Evolutionary conservation across 2,888 invertebrate species (phyloP).

Genomic region (Dicyrtomina minuta): DNA sequence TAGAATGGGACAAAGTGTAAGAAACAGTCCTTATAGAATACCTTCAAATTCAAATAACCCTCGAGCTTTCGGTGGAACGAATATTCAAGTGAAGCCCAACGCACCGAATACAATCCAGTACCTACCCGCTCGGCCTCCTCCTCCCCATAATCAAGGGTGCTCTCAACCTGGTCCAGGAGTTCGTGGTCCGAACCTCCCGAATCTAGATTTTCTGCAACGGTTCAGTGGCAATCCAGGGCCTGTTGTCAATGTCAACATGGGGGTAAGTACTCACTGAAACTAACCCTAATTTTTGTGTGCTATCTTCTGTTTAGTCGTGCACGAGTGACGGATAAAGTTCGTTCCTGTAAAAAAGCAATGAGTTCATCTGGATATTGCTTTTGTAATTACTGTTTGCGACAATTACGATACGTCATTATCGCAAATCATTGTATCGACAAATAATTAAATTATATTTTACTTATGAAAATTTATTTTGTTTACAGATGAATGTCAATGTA

Average conservation of each 20-base stretch:
- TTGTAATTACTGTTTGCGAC: too few species aligned
- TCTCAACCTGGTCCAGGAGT: slow-evolving; percentile 65
- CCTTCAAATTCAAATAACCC: slow-evolving; percentile 60
- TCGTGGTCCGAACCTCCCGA: slow-evolving; percentile 70
- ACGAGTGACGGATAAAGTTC: too few species aligned
- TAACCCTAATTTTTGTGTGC: not conserved
- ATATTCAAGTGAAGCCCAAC: slow-evolving; percentile 91
- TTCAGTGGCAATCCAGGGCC: slow-evolving; percentile 77
- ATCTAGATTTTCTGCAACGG: slow-evolving; percentile 83
- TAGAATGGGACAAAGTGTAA: slow-evolving; percentile 58
- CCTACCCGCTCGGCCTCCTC: slow-evolving; percentile 90
- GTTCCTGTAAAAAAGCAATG: too few species aligned
- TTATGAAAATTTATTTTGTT: too few species aligned
- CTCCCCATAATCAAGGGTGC: slow-evolving; percentile 54
- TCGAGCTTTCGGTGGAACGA: slow-evolving; percentile 71
- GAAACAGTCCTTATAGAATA: slow-evolving; percentile 59
- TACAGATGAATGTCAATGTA: slow-evolving; percentile 54
- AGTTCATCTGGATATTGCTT: too few species aligned
- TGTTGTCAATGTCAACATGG: slow-evolving; percentile 56
- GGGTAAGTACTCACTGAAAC: slow-evolving; percentile 50
- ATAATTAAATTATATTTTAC: too few species aligned
- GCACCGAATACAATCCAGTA: slow-evolving; percentile 98
- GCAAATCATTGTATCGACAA: too few species aligned
- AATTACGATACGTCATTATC: not conserved
- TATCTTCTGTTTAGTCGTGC: too few species aligned